Percentiles rank a stretch among this genome's conserved stretches.
phyloP scores from a whole-genome alignment of 2,797 vertebrate species.

The Rhinatrema bivittatum region DNA sequence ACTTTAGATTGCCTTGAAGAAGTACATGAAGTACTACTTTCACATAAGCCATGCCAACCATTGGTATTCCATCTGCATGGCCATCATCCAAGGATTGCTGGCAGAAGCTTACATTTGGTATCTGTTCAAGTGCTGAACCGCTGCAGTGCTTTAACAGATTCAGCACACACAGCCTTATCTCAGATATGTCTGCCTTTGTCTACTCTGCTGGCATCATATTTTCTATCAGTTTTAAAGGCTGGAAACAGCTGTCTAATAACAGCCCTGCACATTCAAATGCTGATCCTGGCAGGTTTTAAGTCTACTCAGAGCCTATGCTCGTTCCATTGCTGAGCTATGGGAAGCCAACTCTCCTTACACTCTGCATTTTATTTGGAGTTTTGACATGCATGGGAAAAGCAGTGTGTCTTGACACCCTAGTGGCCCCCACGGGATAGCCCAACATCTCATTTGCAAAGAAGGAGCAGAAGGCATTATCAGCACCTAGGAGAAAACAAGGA shows the following conservation, averaged over 20 bases:
- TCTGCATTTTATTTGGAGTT: constrained; percentile 30
- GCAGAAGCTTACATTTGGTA: constrained; percentile 2
- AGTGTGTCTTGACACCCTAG: constrained; percentile 21
- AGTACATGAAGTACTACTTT: constrained; percentile 6
- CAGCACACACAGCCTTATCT: too few species aligned
- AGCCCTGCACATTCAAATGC: constrained; percentile 13
- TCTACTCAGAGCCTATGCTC: constrained; percentile 21
- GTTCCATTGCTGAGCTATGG: constrained; percentile 26
- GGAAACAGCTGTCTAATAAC: constrained; percentile 28
- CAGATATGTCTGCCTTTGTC: too few species aligned
- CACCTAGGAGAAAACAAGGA: constrained; percentile 37
- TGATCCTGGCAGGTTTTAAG: constrained; percentile 28
- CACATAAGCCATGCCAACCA: constrained; percentile 21
- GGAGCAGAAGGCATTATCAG: constrained; percentile 39
- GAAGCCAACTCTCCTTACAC: constrained; percentile 23
- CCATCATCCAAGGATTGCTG: constrained; percentile 21
- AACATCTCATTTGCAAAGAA: constrained; percentile 16
- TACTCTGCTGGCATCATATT: constrained; percentile 9
- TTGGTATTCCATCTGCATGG: constrained; percentile 7
- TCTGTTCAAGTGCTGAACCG: constrained; percentile 16
- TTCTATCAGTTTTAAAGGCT: constrained; percentile 20
- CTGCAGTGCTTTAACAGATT: constrained; percentile 23
- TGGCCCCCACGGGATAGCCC: constrained; percentile 21
- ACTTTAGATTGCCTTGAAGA: constrained; percentile 6
- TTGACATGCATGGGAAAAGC: constrained; percentile 32